Conservation (phyloP, 2,113 vertebrate genomes). For the Nymphicus hollandicus region DNA sequence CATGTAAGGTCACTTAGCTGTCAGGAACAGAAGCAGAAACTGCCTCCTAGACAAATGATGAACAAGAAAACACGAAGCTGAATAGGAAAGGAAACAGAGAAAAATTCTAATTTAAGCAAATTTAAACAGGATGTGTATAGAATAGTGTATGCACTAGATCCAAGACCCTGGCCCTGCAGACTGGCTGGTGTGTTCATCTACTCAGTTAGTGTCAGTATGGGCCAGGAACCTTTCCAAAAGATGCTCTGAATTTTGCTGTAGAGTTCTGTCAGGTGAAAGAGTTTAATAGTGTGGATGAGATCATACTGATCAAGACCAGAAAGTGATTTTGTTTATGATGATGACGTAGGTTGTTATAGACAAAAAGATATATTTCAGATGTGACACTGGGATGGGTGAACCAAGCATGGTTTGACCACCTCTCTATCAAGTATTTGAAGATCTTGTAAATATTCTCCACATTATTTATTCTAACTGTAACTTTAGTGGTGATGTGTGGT, state of each 20-base stretch:
- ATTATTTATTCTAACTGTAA: neutral
- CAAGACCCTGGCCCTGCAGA: neutral
- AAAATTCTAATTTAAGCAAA: neutral
- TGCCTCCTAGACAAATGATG: neutral
- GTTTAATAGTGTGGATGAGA: neutral
- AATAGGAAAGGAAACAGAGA: neutral
- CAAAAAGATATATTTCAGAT: neutral
- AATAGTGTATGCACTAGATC: neutral
- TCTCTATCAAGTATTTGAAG: neutral
- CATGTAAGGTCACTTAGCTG: neutral
- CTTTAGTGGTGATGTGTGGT: neutral
- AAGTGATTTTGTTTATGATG: neutral
- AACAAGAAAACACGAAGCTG: neutral
- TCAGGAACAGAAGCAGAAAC: conserved; percentile 8
- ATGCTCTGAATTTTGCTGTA: neutral
- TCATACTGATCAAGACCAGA: neutral
- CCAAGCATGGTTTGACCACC: neutral
- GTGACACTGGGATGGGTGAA: neutral
- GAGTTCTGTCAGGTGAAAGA: neutral
- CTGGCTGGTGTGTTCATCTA: neutral
- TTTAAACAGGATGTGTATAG: neutral
- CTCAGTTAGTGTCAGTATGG: rapidly evolving
- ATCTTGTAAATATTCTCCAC: neutral
- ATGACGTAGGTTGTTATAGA: rapidly evolving
- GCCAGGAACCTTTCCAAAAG: neutral